Conservation (phyloP, 2,113 vertebrate genomes). For the Glareola pratincola region DNA sequence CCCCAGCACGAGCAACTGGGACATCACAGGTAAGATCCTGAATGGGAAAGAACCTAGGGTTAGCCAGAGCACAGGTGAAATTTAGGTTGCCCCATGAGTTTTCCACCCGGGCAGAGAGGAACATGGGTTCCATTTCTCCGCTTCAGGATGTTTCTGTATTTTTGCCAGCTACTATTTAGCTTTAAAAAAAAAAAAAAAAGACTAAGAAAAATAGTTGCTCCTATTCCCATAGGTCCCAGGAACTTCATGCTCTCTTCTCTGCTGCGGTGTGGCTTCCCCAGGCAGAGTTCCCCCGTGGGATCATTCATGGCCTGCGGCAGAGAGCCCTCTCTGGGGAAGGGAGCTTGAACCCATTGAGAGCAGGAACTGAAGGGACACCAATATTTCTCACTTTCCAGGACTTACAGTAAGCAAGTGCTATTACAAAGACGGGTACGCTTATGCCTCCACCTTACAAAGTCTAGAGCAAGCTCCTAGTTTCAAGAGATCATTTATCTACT, state of each 20-base stretch:
- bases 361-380: neutral
- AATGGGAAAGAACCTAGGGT: neutral
- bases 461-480: neutral
- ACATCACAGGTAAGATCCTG: neutral
- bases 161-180: neutral
- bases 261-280: neutral
- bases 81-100: neutral
- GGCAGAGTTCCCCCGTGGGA: neutral
- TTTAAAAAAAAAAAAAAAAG: neutral
- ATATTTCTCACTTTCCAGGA: neutral
- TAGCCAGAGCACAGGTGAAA: neutral
- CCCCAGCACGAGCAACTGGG: neutral
- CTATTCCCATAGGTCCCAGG: neutral
- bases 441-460: neutral
- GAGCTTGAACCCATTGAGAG: neutral
- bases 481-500: neutral
- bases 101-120: neutral
- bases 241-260: rapidly evolving
- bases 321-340: neutral
- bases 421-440: neutral
- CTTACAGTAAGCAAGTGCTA: neutral
- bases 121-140: neutral
- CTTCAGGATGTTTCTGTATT: neutral
- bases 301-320: rapidly evolving
- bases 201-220: neutral